Evolutionary conservation across 2,888 invertebrate genomes (phyloP), one percentile per base, ranked within the genome.

Genomic region (Caprella mutica): DNA sequence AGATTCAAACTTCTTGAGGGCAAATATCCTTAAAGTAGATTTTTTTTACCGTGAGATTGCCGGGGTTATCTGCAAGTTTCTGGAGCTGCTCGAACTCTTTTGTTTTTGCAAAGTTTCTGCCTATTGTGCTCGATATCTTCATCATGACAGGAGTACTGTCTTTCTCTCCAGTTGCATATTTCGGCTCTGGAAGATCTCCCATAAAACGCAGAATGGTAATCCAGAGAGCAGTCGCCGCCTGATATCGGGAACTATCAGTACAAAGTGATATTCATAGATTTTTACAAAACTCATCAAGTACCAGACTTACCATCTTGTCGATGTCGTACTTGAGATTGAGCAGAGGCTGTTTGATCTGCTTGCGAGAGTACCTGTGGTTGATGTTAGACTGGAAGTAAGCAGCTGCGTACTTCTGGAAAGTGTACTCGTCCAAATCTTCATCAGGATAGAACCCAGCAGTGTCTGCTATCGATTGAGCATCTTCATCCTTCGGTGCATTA

Each of bases 121-220:
- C 96, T 12, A 93, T 76, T 0, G 92, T 98, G 0, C 96, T 93
- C 17, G 97, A 96, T 2, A 97, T 94, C 75, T 96, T 94, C 1
- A 92, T 93, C 97, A 97, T 97, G 0, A 97, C 96, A 0, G 96
- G 94, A 0, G 93, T 94, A 67, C 86, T 96, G 72, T 97, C 96
- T 71, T 93, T 76, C 69, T 91, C 90, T 88, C 90, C 90, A 3
- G 88, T 87, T 67, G 91, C 90, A 71, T 90, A 92, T 51, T 93
- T 82, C 0, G 97, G 96, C 72, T 98, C 98, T 0, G 94, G 87
- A 62, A 97, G 77, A 72, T 99, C 98, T 2, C 94, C 94, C 67
- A 93, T 94, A 70, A 96, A 96, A 52, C 98, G 80, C 24, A 97
- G 77, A 68, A 99, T 97, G 5, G 96, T 96, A 54, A 97, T 83